A percentile compares a stretch with the other conserved stretches of the same genome.
phyloP scores from a whole-genome alignment of 2,888 invertebrate species.

The Pseudococcus viburni region DNA sequence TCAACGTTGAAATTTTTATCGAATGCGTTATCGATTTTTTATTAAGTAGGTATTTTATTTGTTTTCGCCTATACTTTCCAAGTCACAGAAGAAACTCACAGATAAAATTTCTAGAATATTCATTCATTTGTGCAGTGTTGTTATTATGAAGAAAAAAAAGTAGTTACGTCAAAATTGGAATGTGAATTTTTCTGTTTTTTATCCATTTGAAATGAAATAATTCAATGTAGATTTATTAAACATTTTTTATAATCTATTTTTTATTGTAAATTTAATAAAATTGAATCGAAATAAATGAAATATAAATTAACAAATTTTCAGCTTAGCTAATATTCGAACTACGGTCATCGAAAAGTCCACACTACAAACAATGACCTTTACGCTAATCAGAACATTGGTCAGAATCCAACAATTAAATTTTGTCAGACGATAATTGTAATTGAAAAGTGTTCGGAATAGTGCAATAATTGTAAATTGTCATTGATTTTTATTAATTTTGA shows the following conservation, averaged over 20 bases:
- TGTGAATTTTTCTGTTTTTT: too few species aligned
- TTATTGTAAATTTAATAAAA: background rate
- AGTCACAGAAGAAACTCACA: slow-evolving; percentile 5
- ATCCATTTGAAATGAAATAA: background rate
- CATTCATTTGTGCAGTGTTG: background rate
- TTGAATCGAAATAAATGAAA: background rate
- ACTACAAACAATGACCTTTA: slow-evolving; percentile 30
- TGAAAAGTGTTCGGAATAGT: background rate
- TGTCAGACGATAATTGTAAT: slow-evolving; percentile 4
- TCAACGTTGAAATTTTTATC: slow-evolving; percentile 42
- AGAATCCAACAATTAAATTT: slow-evolving; percentile 47
- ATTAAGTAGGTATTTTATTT: slow-evolving; percentile 23
- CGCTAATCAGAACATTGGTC: slow-evolving; percentile 34
- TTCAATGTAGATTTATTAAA: background rate
- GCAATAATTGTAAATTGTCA: background rate
- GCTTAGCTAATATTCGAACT: background rate
- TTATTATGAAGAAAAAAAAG: background rate
- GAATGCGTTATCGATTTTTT: slow-evolving; percentile 28
- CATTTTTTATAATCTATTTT: background rate
- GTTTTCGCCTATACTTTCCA: background rate
- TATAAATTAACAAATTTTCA: background rate
- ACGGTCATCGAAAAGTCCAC: background rate
- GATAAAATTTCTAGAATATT: slow-evolving; percentile 40
- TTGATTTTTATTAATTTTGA: background rate
- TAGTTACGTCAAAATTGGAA: background rate